Percentiles rank a stretch among this genome's conserved stretches.
phyloP scores from a whole-genome alignment of 2,113 vertebrate genomes.

The Anhinga rufa region DNA sequence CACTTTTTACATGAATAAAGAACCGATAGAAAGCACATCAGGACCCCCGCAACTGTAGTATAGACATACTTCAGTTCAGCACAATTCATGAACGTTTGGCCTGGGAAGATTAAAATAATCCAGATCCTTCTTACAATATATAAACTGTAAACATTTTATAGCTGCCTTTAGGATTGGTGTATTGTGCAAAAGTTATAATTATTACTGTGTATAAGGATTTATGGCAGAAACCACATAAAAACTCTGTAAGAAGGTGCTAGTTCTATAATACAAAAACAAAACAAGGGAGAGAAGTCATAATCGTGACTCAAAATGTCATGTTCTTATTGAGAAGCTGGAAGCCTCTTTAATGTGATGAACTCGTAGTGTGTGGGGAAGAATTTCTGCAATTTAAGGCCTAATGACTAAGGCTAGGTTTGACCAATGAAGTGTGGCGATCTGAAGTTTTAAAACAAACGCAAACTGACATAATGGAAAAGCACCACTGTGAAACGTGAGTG shows the following conservation, averaged over 20 bases:
- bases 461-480: conserved; percentile 84
- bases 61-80: conserved; percentile 75
- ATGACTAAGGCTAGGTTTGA: conserved; percentile 77
- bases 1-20: conserved; percentile 71
- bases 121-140: conserved; percentile 78
- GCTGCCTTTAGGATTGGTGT: conserved; percentile 91
- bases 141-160: conserved; percentile 89
- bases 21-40: conserved; percentile 72
- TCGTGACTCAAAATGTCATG: conserved; percentile 63
- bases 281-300: conserved; percentile 61
- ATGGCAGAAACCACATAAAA: conserved; percentile 80
- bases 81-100: conserved; percentile 74
- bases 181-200: conserved; percentile 93
- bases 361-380: conserved; percentile 73
- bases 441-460: conserved; percentile 72
- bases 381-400: conserved; percentile 76
- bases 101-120: conserved; percentile 78
- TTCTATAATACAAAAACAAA: conserved; percentile 76
- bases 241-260: conserved; percentile 80
- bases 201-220: conserved; percentile 78
- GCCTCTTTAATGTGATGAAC: conserved; percentile 69
- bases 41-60: conserved; percentile 68
- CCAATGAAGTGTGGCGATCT: conserved; percentile 71
- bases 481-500: conserved; percentile 82
- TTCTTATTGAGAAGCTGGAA: conserved; percentile 71